Percentiles rank a stretch among this genome's conserved stretches.
These are phyloP conservation scores for Drosophila sp. DNA, from an alignment of 1,140 invertebrate genomes.

Conservation along the genomic window DNA sequence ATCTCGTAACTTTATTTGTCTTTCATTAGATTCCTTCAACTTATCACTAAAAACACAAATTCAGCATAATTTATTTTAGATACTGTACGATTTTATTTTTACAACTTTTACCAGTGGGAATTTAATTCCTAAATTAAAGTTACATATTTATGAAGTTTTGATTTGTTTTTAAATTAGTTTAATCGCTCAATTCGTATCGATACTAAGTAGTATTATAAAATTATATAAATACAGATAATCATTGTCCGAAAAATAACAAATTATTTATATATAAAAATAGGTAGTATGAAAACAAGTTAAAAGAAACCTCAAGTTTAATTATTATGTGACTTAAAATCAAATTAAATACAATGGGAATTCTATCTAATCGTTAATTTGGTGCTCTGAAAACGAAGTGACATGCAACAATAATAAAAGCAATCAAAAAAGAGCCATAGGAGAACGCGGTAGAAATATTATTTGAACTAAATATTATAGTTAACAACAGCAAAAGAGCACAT, in stretches of 20 bases:
- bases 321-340: conserved; percentile 67
- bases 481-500: background rate
- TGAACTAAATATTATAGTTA: conserved; percentile 15
- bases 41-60: background rate
- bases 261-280: conserved; percentile 52
- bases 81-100: conserved; percentile 13
- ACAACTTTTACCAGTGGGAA: conserved; percentile 37
- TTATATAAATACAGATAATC: conserved; percentile 30
- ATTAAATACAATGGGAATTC: conserved; percentile 76
- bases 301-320: conserved; percentile 17
- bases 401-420: conserved; percentile 59
- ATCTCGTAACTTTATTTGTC: background rate
- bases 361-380: conserved; percentile 55
- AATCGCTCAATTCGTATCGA: conserved; percentile 25
- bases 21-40: background rate
- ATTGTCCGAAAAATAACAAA: conserved; percentile 63
- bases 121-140: conserved; percentile 49
- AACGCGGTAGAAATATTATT: conserved; percentile 17
- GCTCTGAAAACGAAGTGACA: conserved; percentile 74
- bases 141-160: conserved; percentile 26
- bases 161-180: conserved; percentile 27
- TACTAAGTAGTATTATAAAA: conserved; percentile 23
- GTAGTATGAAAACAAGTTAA: conserved; percentile 33
- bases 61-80: background rate
- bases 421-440: conserved; percentile 32